Base-by-base conservation (phyloP, 2,797 vertebrate genomes). In the Melanotaenia boesemani region DNA sequence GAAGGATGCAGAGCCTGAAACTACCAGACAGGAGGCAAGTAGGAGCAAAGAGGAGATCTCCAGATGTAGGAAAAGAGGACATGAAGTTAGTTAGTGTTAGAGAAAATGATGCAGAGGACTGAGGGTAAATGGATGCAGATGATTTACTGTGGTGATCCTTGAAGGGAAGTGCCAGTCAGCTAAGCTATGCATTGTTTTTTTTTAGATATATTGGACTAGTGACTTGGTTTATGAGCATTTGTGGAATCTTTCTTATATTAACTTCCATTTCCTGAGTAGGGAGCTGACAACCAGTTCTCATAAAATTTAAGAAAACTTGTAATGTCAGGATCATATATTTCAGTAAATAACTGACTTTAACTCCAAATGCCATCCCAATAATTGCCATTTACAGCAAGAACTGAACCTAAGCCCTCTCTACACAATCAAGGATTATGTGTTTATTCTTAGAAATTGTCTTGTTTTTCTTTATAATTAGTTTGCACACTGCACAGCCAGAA, bases 401-500 rank as follows among this genome's bases (percentile, higher is more conserved):
- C 12, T 32, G 20, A 54, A 44, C 46, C 22, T 48, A 48, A 48
- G n/a, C 44, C 52, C 0, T 2, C 28, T 52, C 34, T 48, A 26
- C 62, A 71, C 39, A 28, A 70, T 1, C 26, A 64, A 57, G 2
- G 41, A 58, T 60, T 5, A 63, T 18, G 28, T 64, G 1, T 50
- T 69, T 3, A 6, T 24, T 30, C 22, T 28, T 20, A 41, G n/a
- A 70, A 60, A 67, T 36, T 6, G 32, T 36, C 67, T 24, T 52
- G 18, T 63, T 63, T 11, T 70, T 57, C 34, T 57, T 62, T 10
- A n/a, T 81, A 56, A 79, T 77, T 70, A 69, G 56, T 80, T 79
- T 75, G 8, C 57, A 34, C 34, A 26, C 11, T 52, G 18, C 58
- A 62, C 22, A 72, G 5, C 56, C 24, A 70, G 46, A 50, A 10